Base-by-base conservation (phyloP, 2,888 invertebrate species). In the Horisme vitalbata region DNA sequence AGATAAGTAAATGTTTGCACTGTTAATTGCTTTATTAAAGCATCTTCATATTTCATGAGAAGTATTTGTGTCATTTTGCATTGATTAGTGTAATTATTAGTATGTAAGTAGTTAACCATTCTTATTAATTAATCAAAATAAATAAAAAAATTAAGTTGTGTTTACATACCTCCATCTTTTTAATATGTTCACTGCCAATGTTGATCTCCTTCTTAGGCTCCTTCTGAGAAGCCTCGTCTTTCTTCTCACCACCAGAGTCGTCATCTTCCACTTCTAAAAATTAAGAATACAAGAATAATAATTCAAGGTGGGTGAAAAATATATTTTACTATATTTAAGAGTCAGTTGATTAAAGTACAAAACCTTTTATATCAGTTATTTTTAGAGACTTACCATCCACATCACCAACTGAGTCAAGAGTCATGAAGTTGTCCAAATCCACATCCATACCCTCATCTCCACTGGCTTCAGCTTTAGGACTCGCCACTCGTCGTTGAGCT, bases 341-440 rank as follows among this genome's bases (percentile, higher is more conserved):
- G n/a, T n/a, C n/a, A n/a, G n/a, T n/a, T n/a, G n/a, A n/a, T n/a
- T n/a, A n/a, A n/a, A n/a, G n/a, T 18, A 18, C 18, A 18, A 5
- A 5, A 1, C 1, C 4, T 18, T 18, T 6, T 5, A 18, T 18
- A 4, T 18, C 1, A 18, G 4, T 18, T 18, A 8, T 14, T 6
- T 30, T n/a, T 3, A 14, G 26, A 2, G 11, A 53, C 75, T 83
- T 84, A 93, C 93, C 94, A 80, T 95, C 95, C 13, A 95, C 94
- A 79, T 95, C 95, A 4, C 96, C 96, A 18, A 96, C 95, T 2
- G 96, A 96, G 79, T 96, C 96, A n/a, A 96, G 91, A 0, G 96
- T 96, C 91, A 95, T 94, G 71, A 96, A 96, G 71, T 95, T 95
- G 58, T 95, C 95, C 56, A 96, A 88, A 82, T 95, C 94, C 3